These are phyloP conservation scores for Erythrolamprus reginae DNA, from an alignment of 2,113 vertebrate species.

Conservation along the genomic window DNA sequence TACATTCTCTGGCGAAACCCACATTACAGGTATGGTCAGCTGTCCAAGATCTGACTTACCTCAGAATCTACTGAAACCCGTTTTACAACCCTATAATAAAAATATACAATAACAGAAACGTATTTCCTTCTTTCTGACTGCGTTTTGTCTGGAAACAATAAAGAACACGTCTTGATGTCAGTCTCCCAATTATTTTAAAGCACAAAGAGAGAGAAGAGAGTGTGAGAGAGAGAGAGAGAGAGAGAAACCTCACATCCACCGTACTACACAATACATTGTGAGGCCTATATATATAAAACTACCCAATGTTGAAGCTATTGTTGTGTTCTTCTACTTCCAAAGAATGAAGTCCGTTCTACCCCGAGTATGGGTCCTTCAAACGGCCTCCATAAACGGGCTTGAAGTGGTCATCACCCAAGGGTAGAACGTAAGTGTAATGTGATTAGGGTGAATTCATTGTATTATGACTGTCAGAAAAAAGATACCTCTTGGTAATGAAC, in stretches of 20 bases:
- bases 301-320: neutral
- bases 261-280: constrained; percentile 53
- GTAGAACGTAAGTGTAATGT: constrained; percentile 19
- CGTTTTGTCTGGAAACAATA: neutral
- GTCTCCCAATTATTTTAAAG: constrained; percentile 42
- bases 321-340: constrained; percentile 18
- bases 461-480: constrained; percentile 46
- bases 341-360: constrained; percentile 6
- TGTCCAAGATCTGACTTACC: neutral
- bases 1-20: neutral
- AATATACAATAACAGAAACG: neutral
- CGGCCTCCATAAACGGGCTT: neutral
- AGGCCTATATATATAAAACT: constrained; percentile 30
- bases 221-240: constrained; percentile 39
- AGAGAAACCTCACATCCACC: constrained; percentile 57
- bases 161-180: neutral
- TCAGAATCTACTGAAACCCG: neutral
- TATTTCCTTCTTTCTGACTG: neutral
- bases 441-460: constrained; percentile 42
- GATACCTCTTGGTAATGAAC: constrained; percentile 70
- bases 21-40: neutral
- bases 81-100: neutral
- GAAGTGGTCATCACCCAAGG: neutral
- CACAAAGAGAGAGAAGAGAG: constrained; percentile 50
- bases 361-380: neutral